phyloP scores from a whole-genome alignment of 2,888 invertebrate genomes.

The Macrosiphum euphorbiae region DNA sequence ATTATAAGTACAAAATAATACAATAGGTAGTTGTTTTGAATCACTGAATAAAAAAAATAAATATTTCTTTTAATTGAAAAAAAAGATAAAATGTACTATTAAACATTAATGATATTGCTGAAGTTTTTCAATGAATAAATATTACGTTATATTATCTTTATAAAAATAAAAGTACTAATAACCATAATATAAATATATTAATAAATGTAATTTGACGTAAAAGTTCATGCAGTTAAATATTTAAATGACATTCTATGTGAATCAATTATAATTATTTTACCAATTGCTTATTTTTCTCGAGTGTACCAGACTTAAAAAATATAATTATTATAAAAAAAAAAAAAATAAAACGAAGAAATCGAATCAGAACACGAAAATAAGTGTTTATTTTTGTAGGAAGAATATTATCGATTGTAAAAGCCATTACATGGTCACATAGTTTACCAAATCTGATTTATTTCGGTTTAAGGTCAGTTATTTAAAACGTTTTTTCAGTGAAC shows the following conservation, averaged over 20 bases:
- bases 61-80: neutral
- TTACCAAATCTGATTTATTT: neutral
- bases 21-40: too few relatives aligned
- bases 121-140: neutral
- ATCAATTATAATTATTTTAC: neutral
- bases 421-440: neutral
- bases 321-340: neutral
- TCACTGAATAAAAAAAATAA: too few relatives aligned
- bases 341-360: neutral
- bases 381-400: neutral
- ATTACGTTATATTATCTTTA: neutral
- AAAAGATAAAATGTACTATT: neutral
- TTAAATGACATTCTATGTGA: neutral
- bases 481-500: neutral
- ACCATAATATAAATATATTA: neutral
- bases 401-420: too few relatives aligned
- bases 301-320: neutral
- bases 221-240: neutral
- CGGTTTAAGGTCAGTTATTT: neutral
- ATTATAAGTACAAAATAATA: too few relatives aligned
- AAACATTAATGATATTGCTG: neutral
- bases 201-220: neutral
- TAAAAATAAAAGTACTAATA: neutral
- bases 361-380: neutral
- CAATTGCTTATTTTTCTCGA: neutral